Evolutionary conservation across 2,797 vertebrate species (phyloP), one percentile per base, ranked within the genome.

Genomic region (Prunella strophiata): DNA sequence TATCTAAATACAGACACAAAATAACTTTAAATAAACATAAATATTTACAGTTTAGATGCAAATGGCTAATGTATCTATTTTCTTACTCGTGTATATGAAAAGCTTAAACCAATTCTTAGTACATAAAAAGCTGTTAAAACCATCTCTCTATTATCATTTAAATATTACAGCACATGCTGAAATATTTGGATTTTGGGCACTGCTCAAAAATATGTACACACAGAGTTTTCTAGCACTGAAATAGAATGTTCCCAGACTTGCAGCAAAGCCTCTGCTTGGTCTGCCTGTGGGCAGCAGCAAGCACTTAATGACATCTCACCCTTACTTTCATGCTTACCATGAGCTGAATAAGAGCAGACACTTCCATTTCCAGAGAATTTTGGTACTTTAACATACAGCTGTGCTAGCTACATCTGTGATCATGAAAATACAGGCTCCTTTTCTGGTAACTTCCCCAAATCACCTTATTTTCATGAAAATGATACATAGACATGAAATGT

Each of bases 401-500:
- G 21, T 57, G 54, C 23, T 34, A 57, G 54, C 54, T 3, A 5
- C 54, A 57, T 34, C 54, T 13, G 0, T 23, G n/a, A 32, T 23
- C 21, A 23, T 23, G 54, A 57, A 57, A 57, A 34, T 57, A 57
- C 16, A 34, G 23, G 5, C 21, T 34, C 25, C 22, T 47, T 47
- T 77, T 43, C 40, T 51, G 54, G 27, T 45, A 58, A 40, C 4
- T 75, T 10, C 4, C 7, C 7, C 12, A 87, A 13, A 72, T 40
- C 19, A 54, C 20, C 10, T 65, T 55, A 26, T 45, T 66, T 50
- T 62, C 32, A 20, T 62, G 32, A 15, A 77, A 73, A 62, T 70
- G 4, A 17, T 12, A 52, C 3, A 59, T 2, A 65, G 18, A 22
- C 0, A 2, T 38, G 34, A 76, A 54, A 38, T 3, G 2, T 27